A percentile compares a stretch with the other conserved stretches of the same genome.
phyloP scores from a whole-genome alignment of 2,113 vertebrate species.

The Peromyscus maniculatus region DNA sequence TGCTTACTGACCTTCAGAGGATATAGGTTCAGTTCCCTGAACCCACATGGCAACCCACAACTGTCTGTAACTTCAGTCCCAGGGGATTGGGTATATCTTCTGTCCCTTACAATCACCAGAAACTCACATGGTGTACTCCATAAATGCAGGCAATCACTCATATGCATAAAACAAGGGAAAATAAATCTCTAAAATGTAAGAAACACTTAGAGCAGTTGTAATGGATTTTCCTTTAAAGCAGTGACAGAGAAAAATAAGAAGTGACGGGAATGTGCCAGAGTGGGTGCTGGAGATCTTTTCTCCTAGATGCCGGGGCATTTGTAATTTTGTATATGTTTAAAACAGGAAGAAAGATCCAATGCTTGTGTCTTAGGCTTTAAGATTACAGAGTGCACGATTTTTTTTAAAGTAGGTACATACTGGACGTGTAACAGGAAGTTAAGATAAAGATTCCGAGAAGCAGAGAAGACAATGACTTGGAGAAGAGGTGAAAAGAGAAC shows the following conservation, averaged over 20 bases:
- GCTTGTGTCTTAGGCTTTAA: slow-evolving; percentile 12
- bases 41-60: background rate
- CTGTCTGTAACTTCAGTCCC: background rate
- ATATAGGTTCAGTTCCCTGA: background rate
- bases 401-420: background rate
- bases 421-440: background rate
- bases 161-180: background rate
- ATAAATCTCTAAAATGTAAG: background rate
- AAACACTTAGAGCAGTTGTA: background rate
- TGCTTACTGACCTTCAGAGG: background rate
- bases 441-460: background rate
- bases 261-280: background rate
- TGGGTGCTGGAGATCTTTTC: background rate
- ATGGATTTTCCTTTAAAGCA: background rate
- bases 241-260: background rate
- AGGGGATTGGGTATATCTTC: background rate
- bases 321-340: background rate
- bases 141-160: background rate
- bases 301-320: background rate
- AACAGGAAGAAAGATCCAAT: slow-evolving; percentile 21
- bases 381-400: background rate
- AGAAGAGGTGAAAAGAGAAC: background rate
- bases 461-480: background rate
- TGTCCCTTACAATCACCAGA: background rate
- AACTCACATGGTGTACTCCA: background rate